Base-by-base conservation (phyloP, 2,888 invertebrate genomes). In the Belgica antarctica region DNA sequence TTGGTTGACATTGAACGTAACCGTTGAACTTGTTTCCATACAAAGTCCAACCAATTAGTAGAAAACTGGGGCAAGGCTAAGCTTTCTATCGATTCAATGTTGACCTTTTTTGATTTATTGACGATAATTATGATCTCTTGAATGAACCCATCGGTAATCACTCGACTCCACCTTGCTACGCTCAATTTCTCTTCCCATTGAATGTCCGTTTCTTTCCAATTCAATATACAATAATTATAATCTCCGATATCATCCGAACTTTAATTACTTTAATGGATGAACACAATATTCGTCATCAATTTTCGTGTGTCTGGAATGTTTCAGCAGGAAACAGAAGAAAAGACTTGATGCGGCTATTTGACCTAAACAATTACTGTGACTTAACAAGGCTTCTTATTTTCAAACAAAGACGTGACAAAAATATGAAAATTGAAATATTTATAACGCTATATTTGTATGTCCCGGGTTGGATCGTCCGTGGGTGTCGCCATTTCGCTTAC, bases 321-420 rank as follows among this genome's bases (percentile, higher is more conserved):
- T 8, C 34, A 31, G 5, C 5, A 31, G n/a, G n/a, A n/a, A 52
- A 22, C 17, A 52, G 52, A 52, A 7, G 17, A 3, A 46, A 15
- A n/a, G 34, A 31, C 34, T 31, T n/a, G 15, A 17, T 52, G 52
- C 52, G 52, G 52, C 52, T 22, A 22, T 17, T 2, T 52, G 52
- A 52, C 22, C 52, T 52, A 52, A n/a, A n/a, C n/a, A n/a, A 52
- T 52, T 19, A 17, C n/a, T 52, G 52, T 52, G 22, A 52, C 52
- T 52, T 52, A 22, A 17, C 17, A 52, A 52, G 41, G 41, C 52
- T 52, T 52, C 52, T 17, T 52, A 17, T 52, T 52, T 52, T 7
- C 52, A n/a, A n/a, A n/a, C n/a, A n/a, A n/a, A n/a, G n/a, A 8
- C 12, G 12, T 31, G 34, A 31, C 34, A 31, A 31, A 31, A 12